Evolutionary conservation across 2,797 vertebrate genomes (phyloP).

Genomic region (Megalops cyprinoides): DNA sequence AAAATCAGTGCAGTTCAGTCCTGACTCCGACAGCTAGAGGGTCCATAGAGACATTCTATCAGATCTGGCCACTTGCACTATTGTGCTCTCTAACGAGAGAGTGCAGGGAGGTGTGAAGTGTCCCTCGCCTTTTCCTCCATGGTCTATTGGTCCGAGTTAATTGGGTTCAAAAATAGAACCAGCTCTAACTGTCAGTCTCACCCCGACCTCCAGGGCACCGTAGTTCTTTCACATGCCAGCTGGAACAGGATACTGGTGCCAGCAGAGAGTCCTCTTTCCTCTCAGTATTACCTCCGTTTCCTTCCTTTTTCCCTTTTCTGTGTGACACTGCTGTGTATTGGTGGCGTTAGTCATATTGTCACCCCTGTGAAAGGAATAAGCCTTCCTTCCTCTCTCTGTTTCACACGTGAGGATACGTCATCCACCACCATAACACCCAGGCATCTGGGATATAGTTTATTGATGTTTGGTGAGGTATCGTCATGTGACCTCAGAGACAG

Average conservation of each 20-base stretch:
- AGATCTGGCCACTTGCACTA: too few species aligned
- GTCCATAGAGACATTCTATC: too few species aligned
- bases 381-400: too few species aligned
- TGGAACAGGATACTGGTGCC: not conserved
- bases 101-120: not conserved
- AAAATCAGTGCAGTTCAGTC: too few species aligned
- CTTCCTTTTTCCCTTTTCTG: not conserved
- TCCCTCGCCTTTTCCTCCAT: not conserved
- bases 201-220: not conserved
- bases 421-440: not conserved
- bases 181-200: not conserved
- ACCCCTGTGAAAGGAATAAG: too few species aligned
- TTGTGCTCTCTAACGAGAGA: too few species aligned
- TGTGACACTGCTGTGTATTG: too few species aligned
- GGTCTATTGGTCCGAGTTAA: not conserved
- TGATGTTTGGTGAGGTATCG: not conserved
- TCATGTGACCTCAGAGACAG: constrained; percentile 38
- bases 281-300: too few species aligned
- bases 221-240: constrained; percentile 11
- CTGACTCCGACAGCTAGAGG: too few species aligned
- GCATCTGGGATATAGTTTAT: not conserved
- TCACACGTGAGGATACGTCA: too few species aligned
- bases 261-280: not conserved
- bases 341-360: too few species aligned
- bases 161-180: not conserved